Evolutionary conservation across 2,797 vertebrate genomes (phyloP).

Genomic region (Gambusia yucatana): DNA sequence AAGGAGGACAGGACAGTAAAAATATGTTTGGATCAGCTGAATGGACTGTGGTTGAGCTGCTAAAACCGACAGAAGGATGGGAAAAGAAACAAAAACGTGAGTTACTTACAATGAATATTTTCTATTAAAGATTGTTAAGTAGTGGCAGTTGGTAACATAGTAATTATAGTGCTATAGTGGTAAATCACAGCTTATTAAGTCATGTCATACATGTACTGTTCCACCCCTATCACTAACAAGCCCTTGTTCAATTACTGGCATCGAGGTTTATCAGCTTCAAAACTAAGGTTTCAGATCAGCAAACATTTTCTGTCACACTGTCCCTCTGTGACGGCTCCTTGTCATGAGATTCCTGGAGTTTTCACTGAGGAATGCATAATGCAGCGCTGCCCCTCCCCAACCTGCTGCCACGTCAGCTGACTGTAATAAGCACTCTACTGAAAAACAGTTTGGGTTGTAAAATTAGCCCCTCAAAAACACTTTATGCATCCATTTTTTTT

Average conservation of each 20-base stretch:
- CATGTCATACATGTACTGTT: neutral
- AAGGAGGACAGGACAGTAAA: neutral
- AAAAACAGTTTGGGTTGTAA: neutral
- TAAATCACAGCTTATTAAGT: neutral
- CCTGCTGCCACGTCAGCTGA: neutral
- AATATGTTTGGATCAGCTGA: neutral
- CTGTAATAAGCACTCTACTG: neutral
- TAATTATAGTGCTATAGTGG: neutral
- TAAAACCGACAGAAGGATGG: neutral
- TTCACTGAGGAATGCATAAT: neutral
- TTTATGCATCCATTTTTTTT: neutral
- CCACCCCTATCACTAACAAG: neutral
- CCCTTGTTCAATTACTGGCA: neutral
- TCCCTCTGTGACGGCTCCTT: neutral
- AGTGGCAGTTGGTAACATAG: neutral
- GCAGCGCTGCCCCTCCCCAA: neutral
- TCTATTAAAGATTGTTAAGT: neutral
- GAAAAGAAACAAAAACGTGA: neutral
- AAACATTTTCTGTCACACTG: neutral
- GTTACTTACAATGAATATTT: neutral
- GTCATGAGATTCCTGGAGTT: neutral
- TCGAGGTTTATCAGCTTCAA: neutral
- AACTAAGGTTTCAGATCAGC: neutral
- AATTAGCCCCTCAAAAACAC: neutral
- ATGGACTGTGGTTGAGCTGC: neutral